phyloP scores from a whole-genome alignment of 2,888 invertebrate species.

The Lycia hirtaria region DNA sequence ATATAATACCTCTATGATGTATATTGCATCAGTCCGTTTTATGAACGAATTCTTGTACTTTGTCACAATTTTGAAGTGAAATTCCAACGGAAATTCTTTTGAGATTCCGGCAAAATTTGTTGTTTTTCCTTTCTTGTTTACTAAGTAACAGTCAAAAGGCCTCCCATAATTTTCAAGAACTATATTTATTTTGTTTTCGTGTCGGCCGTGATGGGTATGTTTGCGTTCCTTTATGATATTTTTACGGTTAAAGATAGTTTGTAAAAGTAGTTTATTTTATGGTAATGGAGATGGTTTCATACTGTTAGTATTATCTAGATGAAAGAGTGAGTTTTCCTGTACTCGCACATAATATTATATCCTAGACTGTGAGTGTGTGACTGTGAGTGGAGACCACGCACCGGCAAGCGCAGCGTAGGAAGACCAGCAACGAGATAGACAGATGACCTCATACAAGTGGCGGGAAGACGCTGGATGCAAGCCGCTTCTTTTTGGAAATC shows the following conservation, averaged over 20 bases:
- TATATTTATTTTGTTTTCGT: conserved; percentile 23
- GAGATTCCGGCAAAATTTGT: neutral
- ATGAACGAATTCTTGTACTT: no score
- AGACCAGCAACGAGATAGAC: no score
- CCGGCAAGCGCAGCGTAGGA: no score
- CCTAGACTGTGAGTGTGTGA: no score
- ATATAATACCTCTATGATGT: no score
- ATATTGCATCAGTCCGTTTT: no score
- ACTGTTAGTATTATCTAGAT: conserved; percentile 1
- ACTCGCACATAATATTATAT: neutral
- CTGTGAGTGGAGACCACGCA: no score
- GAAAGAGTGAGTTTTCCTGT: neutral
- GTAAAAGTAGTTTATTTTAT: conserved; percentile 24
- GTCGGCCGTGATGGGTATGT: conserved; percentile 10
- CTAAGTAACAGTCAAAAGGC: neutral
- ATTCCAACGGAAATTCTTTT: neutral
- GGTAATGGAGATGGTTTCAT: conserved; percentile 11
- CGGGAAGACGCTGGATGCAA: no score
- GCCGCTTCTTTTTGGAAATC: no score
- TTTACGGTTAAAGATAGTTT: conserved; percentile 25
- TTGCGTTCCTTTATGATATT: conserved; percentile 26
- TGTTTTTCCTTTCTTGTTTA: conserved; percentile 18
- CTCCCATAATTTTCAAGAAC: conserved; percentile 22
- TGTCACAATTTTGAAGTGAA: neutral
- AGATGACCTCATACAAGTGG: no score